Evolutionary conservation across 2,797 vertebrate species (phyloP).

Genomic region (Hippoglossus hippoglossus): DNA sequence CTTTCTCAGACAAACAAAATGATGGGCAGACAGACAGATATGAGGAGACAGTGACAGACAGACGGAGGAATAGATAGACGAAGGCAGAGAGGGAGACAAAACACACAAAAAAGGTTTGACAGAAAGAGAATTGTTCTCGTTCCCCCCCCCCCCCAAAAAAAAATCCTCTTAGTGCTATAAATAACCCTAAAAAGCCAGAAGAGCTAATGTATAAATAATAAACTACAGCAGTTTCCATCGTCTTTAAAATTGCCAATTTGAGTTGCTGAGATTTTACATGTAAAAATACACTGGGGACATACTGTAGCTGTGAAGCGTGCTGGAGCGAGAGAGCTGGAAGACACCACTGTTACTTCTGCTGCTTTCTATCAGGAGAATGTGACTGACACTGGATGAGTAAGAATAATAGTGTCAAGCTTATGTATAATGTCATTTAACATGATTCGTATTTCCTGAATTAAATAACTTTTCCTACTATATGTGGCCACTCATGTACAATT

Average conservation of each 20-base stretch:
- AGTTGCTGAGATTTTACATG: slow-evolving; percentile 41
- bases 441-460: slow-evolving; percentile 5
- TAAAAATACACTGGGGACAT: slow-evolving; percentile 50
- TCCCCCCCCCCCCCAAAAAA: background rate
- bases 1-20: slow-evolving; percentile 54
- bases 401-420: background rate
- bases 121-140: background rate
- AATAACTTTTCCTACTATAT: background rate
- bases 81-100: slow-evolving; percentile 23
- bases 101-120: slow-evolving; percentile 3
- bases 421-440: slow-evolving; percentile 3
- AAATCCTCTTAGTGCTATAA: slow-evolving; percentile 21
- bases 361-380: slow-evolving; percentile 3
- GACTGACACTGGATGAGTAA: slow-evolving; percentile 12
- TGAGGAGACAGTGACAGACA: slow-evolving; percentile 52
- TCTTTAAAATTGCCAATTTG: slow-evolving; percentile 55
- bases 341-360: slow-evolving; percentile 8
- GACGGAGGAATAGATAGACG: slow-evolving; percentile 29
- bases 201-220: slow-evolving; percentile 59
- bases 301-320: background rate
- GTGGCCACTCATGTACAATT: background rate
- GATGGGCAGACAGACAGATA: slow-evolving; percentile 58
- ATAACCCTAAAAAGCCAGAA: slow-evolving; percentile 32
- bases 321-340: slow-evolving; percentile 11
- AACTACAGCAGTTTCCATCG: slow-evolving; percentile 43